A percentile compares a stretch with the other conserved stretches of the same genome.
Evolutionary conservation across 2,113 vertebrate species (phyloP).

Genomic region (Cheirogaleus medius): DNA sequence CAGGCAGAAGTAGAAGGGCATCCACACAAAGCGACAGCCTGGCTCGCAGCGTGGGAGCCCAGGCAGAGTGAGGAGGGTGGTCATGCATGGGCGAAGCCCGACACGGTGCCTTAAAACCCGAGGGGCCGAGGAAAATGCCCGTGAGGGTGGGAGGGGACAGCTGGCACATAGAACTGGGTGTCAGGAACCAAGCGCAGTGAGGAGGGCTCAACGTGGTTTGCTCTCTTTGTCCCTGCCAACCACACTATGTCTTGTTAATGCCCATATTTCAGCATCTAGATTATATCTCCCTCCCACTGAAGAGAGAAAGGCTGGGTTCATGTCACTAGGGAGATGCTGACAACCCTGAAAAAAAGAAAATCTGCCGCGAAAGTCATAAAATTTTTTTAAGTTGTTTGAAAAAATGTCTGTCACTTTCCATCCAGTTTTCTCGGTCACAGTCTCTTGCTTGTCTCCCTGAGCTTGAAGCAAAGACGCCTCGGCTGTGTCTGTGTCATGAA

Average conservation of each 20-base stretch:
- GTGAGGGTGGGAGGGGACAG: rapidly evolving
- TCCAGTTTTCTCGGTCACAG: not conserved
- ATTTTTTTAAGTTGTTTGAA: not conserved
- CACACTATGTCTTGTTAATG: not conserved
- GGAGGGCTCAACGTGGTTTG: rapidly evolving
- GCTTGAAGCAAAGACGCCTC: not conserved
- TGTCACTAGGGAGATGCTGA: not conserved
- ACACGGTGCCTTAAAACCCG: rapidly evolving
- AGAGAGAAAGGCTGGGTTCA: not conserved
- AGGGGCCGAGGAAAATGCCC: not conserved
- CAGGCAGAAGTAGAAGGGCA: not conserved
- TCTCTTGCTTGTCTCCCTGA: not conserved
- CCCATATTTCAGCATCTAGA: not conserved
- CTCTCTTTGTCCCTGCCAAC: not conserved
- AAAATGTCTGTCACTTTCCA: not conserved
- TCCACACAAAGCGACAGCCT: not conserved
- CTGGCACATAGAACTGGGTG: not conserved
- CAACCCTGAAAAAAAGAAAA: not conserved
- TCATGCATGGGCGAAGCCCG: not conserved
- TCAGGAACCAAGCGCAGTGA: not conserved
- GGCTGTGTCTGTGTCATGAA: rapidly evolving
- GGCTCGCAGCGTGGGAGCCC: rapidly evolving
- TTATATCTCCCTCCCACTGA: not conserved
- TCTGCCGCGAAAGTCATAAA: not conserved
- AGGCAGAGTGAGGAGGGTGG: not conserved